Evolutionary conservation across 2,888 invertebrate genomes (phyloP).

Genomic region (Holacanthella duospinosa): DNA sequence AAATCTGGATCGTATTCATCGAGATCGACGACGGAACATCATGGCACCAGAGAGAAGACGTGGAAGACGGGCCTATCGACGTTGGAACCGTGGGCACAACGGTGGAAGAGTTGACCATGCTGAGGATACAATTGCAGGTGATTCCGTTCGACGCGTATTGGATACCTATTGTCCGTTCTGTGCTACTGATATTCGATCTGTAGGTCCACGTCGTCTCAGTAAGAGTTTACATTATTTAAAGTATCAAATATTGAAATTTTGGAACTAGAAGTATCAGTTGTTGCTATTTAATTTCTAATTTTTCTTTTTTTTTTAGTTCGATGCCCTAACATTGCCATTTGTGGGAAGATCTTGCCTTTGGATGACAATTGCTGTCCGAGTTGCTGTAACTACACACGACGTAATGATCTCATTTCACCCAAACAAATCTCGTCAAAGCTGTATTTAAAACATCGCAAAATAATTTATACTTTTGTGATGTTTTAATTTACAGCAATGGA

Average conservation of each 20-base stretch:
- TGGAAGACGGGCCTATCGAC: slow-evolving; percentile 15
- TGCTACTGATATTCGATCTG: slow-evolving; percentile 34
- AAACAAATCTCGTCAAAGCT: no score
- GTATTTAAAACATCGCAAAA: not conserved
- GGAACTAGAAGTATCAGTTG: not conserved
- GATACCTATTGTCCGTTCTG: slow-evolving; percentile 36
- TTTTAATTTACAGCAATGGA: slow-evolving; percentile 25
- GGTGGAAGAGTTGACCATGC: slow-evolving; percentile 16
- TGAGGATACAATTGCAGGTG: slow-evolving; percentile 32
- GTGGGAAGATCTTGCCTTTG: slow-evolving; percentile 34
- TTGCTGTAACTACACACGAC: slow-evolving; percentile 34
- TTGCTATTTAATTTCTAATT: not conserved
- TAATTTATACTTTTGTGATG: not conserved
- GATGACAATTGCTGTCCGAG: slow-evolving; percentile 33
- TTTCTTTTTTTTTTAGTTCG: slow-evolving; percentile 20
- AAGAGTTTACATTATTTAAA: not conserved
- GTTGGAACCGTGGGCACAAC: slow-evolving; percentile 16
- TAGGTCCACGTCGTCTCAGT: slow-evolving; percentile 33
- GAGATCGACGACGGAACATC: not conserved
- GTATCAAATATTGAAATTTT: not conserved
- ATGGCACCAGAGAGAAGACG: slow-evolving; percentile 34
- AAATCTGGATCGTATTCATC: not conserved
- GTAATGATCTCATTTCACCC: slow-evolving; percentile 20
- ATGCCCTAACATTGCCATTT: slow-evolving; percentile 34
- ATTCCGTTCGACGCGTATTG: slow-evolving; percentile 26